Base-by-base conservation (phyloP, 2,888 invertebrate genomes). In the Disparrhopalites patrizii region DNA sequence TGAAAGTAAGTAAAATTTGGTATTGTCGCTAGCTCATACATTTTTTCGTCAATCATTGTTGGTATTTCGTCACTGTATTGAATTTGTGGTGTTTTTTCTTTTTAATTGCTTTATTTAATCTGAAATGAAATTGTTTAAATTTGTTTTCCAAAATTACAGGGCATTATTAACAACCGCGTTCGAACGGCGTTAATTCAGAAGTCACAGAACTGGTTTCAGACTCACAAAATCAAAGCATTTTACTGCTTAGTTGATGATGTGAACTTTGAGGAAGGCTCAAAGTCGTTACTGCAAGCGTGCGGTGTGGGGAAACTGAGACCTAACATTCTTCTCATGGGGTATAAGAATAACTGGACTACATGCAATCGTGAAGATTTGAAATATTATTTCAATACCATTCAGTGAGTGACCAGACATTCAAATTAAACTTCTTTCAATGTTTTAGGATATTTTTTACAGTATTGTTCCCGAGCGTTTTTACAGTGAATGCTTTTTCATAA, bases 301-400 rank as follows among this genome's bases (percentile, higher is more conserved):
- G 85, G 85, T 15, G 77, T 85, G 38, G 85, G 85, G 1, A 83
- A 83, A 74, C 76, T 85, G 67, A 76, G 79, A 52, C 84, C 85
- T 3, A 85, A 85, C 76, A 82, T 83, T 30, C 73, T 85, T 4
- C 72, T 85, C 65, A 76, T 85, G 70, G 85, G 85, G 15, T 85
- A 80, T 77, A 85, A 85, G 76, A 76, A 77, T 55, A 79, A 84
- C 73, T 85, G 85, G 85, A 77, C 77, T 65, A 77, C 76, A 7
- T 78, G 80, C 64, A 76, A 77, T 10, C 78, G 79, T 1, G 71
- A 76, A n/a, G 79, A 80, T 30, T 76, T 83, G 30, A 77, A 79
- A 33, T 81, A 83, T 20, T 85, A 85, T 77, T 82, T 84, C 76
- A 81, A 81, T 69, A 79, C 82, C 15, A 82, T 85, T 62, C 83